A percentile compares a stretch with the other conserved stretches of the same genome.
Evolutionary conservation across 1,140 invertebrate genomes (phyloP).

Genomic region (Caenorhabditis inopinata): DNA sequence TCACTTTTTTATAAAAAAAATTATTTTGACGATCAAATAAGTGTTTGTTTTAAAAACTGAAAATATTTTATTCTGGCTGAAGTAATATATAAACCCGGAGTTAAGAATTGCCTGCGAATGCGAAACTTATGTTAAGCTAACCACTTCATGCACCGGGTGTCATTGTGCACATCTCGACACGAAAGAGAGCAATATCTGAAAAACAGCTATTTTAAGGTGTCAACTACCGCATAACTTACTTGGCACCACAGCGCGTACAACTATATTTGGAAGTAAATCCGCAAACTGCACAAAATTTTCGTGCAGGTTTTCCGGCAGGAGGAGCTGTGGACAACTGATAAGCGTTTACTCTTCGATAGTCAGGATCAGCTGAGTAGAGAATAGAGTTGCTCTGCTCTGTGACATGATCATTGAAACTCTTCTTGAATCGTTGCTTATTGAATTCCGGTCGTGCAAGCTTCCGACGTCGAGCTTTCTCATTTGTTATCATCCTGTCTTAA

Average conservation of each 20-base stretch:
- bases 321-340: neutral
- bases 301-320: neutral
- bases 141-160: conserved; percentile 22
- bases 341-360: conserved; percentile 11
- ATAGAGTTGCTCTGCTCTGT: neutral
- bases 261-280: neutral
- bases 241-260: neutral
- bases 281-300: conserved; percentile 15
- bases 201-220: neutral
- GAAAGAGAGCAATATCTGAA: neutral
- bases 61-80: no score
- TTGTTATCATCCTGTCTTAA: neutral
- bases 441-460: neutral
- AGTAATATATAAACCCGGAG: no score
- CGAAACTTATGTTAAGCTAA: neutral
- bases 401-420: neutral
- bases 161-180: conserved; percentile 3
- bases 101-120: neutral
- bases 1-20: neutral
- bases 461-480: neutral
- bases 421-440: conserved; percentile 11
- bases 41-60: no score
- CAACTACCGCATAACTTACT: neutral
- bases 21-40: no score
- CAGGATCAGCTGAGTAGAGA: neutral